Conservation (phyloP, 2,888 invertebrate species). For the Notodonta dromedarius region DNA sequence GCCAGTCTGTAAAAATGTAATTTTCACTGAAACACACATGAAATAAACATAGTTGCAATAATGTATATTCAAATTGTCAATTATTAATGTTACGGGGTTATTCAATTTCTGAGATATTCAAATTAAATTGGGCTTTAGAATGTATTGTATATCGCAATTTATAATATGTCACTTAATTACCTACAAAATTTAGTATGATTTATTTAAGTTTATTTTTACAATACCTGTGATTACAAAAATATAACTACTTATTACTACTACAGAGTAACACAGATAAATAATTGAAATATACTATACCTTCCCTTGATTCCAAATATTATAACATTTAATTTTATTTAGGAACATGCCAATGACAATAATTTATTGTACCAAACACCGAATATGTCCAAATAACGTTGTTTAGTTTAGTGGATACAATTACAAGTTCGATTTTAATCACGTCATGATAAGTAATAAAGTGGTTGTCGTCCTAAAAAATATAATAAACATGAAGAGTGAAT, state of each 20-base stretch:
- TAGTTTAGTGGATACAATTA: conserved; percentile 1
- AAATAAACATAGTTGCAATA: conserved; percentile 55
- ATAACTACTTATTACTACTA: conserved; percentile 70
- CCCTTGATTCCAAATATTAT: conserved; percentile 51
- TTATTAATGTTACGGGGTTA: conserved; percentile 39
- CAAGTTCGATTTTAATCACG: conserved; percentile 22
- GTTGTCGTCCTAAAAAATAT: conserved; percentile 11
- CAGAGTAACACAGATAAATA: conserved; percentile 68
- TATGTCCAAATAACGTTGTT: conserved; percentile 16
- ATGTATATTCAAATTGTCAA: conserved; percentile 31
- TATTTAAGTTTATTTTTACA: conserved; percentile 45
- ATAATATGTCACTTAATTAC: conserved; percentile 34
- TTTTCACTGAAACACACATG: conserved; percentile 73
- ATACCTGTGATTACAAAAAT: conserved; percentile 75
- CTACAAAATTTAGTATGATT: conserved; percentile 24
- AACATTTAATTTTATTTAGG: conserved; percentile 55
- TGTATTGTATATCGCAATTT: conserved; percentile 29
- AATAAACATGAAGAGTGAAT: conserved; percentile 22
- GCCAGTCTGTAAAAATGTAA: conserved; percentile 78
- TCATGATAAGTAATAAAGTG: conserved; percentile 9
- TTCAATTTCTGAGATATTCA: conserved; percentile 24
- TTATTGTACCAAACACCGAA: conserved; percentile 39
- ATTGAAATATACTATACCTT: conserved; percentile 60
- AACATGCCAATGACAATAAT: conserved; percentile 60
- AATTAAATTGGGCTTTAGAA: conserved; percentile 26